These are phyloP conservation scores for Papio anubis DNA, from an alignment of 2,113 vertebrate species.

Conservation along the genomic window DNA sequence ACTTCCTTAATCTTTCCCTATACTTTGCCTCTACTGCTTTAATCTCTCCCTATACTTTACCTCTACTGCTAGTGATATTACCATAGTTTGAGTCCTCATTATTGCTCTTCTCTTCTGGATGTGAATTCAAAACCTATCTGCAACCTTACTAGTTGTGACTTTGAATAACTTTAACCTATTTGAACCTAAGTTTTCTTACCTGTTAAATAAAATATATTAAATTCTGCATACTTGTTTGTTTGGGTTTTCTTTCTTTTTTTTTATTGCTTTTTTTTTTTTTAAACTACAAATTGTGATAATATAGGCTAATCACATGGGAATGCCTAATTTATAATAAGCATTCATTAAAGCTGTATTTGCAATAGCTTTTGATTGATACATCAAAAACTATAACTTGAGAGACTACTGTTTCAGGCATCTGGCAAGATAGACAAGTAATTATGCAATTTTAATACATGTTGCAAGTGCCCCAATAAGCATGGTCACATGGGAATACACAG, in stretches of 20 bases:
- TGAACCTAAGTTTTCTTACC: background rate
- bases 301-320: background rate
- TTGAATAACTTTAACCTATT: background rate
- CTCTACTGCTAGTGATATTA: background rate
- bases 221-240: background rate
- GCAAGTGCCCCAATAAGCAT: background rate
- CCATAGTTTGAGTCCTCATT: background rate
- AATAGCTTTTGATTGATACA: background rate
- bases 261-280: background rate
- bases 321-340: background rate
- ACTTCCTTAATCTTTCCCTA: background rate
- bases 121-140: background rate
- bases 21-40: background rate
- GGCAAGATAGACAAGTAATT: background rate
- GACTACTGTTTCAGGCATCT: background rate
- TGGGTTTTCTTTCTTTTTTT: background rate
- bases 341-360: background rate
- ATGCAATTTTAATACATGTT: background rate
- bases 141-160: background rate
- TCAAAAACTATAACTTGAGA: background rate
- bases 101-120: background rate
- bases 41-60: background rate
- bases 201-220: background rate
- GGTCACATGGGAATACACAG: background rate
- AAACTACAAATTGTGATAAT: background rate